Percentiles rank a stretch among this genome's conserved stretches.
Evolutionary conservation across 2,113 vertebrate species (phyloP).

Genomic region (Myrmophylax atrothorax): DNA sequence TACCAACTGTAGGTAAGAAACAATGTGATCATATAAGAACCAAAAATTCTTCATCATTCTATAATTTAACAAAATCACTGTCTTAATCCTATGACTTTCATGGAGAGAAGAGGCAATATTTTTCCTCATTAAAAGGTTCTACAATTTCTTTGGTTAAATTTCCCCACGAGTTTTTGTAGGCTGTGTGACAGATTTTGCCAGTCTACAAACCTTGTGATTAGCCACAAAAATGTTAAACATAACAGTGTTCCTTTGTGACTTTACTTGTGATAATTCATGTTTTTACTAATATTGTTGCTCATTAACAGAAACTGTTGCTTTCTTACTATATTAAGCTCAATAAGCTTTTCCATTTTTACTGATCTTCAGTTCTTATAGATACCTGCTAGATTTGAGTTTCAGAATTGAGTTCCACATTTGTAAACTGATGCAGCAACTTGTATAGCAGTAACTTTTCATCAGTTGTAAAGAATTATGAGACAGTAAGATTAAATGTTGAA

Average conservation of each 20-base stretch:
- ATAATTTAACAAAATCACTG: neutral
- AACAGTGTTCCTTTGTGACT: neutral
- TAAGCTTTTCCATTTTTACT: neutral
- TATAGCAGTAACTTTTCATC: neutral
- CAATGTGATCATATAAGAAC: neutral
- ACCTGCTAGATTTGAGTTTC: neutral
- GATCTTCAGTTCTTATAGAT: neutral
- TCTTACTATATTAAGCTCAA: neutral
- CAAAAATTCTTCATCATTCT: slow-evolving; percentile 1
- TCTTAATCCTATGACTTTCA: slow-evolving; percentile 1
- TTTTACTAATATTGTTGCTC: slow-evolving; percentile 13
- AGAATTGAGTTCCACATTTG: neutral
- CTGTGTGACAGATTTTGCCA: neutral
- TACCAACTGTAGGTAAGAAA: slow-evolving; percentile 53
- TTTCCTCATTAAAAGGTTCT: neutral
- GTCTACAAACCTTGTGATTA: neutral
- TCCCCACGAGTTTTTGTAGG: neutral
- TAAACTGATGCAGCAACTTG: neutral
- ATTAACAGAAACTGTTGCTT: slow-evolving; percentile 23
- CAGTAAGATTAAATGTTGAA: neutral
- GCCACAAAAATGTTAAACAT: neutral
- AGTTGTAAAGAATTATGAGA: neutral
- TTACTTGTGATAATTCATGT: neutral
- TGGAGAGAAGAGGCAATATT: neutral
- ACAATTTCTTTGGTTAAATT: neutral